Base-by-base conservation (phyloP, 2,113 vertebrate species). In the Leptodactylus fuscus region DNA sequence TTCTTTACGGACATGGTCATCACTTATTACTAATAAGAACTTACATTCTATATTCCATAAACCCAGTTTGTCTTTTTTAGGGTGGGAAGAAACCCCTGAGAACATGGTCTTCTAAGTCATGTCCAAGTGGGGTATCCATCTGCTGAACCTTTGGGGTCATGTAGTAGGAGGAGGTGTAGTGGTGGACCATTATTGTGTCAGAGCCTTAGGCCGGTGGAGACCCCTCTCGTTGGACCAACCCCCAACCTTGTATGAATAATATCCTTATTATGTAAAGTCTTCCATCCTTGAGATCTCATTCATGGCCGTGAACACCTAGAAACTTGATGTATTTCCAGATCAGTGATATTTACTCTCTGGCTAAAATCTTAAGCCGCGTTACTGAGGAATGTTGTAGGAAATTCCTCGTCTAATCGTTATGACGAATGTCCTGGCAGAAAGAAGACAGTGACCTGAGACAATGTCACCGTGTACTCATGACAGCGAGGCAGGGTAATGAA, bases 241-340 rank as follows among this genome's bases (percentile, higher is more conserved):
- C n/a, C 51, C 4, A 20, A 27, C 13, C 49, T 20, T 18, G 3
- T 49, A 3, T 53, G 20, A n/a, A 12, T 55, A 12, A 55, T 22
- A 55, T 27, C 27, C 11, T 12, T 62, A n/a, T 29, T 65, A 65
- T 7, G 16, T 4, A 32, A 65, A 10, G 1, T 32, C 27, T 29
- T 29, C 10, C 15, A 15, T 65, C 60, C 1, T 65, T 32, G 2
- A 32, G 24, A 16, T 65, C 32, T 29, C 24, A 12, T 5, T 65
- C 13, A 5, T 62, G 13, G 11, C 24, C 24, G 29, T 65, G 13
- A 29, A 16, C 12, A 65, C 11, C 15, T 74, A 41, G 41, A 74
- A 74, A 74, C 71, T 74, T 74, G 71, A 74, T 48, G 41, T 74
- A 27, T 46, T 74, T 74, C 71, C 71, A 74, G 71, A 46, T 48